These are phyloP conservation scores for Megalops atlanticus DNA, from an alignment of 2,113 vertebrate species.

Conservation along the genomic window DNA sequence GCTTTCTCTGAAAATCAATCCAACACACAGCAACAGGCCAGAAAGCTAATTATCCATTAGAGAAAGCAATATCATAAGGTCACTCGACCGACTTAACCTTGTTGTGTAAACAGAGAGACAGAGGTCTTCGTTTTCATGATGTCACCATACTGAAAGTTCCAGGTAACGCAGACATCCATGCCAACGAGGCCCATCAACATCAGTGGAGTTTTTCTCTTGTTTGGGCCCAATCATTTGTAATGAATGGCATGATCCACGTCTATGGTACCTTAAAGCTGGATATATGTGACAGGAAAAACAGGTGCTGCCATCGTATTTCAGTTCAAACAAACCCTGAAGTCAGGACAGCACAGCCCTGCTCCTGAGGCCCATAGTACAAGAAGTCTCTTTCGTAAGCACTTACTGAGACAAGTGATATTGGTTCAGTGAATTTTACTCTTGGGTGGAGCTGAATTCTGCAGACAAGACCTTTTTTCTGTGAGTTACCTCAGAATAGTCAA, in stretches of 20 bases:
- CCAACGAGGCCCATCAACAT: too few relatives aligned
- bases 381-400: too few relatives aligned
- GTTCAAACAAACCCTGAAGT: neutral
- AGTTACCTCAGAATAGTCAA: neutral
- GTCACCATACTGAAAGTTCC: too few relatives aligned
- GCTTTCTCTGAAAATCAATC: neutral
- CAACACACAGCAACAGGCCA: neutral
- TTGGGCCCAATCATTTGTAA: neutral
- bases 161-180: too few relatives aligned
- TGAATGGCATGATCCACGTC: neutral
- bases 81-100: too few relatives aligned
- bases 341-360: neutral
- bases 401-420: neutral
- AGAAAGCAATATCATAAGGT: too few relatives aligned
- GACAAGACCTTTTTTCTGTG: too few relatives aligned
- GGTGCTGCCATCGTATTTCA: constrained; percentile 46
- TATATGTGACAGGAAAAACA: neutral
- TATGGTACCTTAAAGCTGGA: neutral
- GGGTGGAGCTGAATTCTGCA: neutral
- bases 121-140: too few relatives aligned
- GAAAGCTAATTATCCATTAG: neutral
- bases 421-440: neutral
- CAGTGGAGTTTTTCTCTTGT: neutral
- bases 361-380: neutral
- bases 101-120: too few relatives aligned